Evolutionary conservation across 2,888 invertebrate species (phyloP), one percentile per base, ranked within the genome.

Genomic region (Erpobdella octoculata): DNA sequence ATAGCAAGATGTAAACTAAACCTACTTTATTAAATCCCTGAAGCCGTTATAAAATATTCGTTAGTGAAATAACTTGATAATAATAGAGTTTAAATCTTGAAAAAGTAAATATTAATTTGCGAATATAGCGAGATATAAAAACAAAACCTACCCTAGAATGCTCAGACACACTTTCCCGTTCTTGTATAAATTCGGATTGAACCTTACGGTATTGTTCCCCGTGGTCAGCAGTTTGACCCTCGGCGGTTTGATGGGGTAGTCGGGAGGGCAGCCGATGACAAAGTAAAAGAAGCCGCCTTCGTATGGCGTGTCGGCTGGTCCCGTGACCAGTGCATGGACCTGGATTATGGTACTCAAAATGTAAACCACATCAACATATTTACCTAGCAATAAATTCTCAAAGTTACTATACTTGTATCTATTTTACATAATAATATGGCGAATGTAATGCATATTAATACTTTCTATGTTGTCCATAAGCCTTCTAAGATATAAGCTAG

Each of bases 141-240:
- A 69, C 18, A 69, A 69, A 61, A 28, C 82, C 80, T 80, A 86
- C 86, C 86, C 86, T 62, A 86, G 79, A 76, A 86, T 86, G 75
- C 86, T 86, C 38, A 87, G 81, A 77, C 86, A 86, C 67, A 87
- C 86, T 83, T 87, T 87, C 46, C 88, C 87, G 79, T 85, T 86
- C 77, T 85, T 85, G 80, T 88, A 88, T 9, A 88, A 78, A 79
- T 88, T 88, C 33, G 88, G 88, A 79, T 88, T 88, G 80, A 88
- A 88, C 61, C 88, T 81, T 35, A 88, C 87, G 72, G 80, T 83
- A 18, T 86, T 86, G 53, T 83, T 85, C 46, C 86, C 87, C 3
- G 88, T 88, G 0, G 88, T 88, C 81, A 87, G 84, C 61, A 87
- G 83, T 74, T 85, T 85, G 3, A 87, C 87, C 76, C 86, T 82